Conservation (phyloP, 2,113 vertebrate genomes). For the Passer montanus region DNA sequence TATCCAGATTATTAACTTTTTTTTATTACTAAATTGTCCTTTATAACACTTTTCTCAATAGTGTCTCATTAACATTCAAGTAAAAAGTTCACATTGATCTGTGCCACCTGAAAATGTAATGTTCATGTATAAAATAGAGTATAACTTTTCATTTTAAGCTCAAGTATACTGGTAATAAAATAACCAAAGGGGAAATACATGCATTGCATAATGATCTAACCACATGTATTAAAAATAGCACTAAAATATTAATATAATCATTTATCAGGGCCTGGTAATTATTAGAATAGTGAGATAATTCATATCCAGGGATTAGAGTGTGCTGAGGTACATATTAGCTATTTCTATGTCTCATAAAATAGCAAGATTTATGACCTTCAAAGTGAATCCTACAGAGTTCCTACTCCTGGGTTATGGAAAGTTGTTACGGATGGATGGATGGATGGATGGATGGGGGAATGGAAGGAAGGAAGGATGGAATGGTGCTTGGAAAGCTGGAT, state of each 20-base stretch:
- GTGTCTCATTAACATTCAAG: background rate
- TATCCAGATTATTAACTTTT: constrained; percentile 3
- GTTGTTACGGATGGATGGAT: background rate
- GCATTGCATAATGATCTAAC: background rate
- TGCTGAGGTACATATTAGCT: background rate
- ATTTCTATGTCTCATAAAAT: background rate
- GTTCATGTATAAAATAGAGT: background rate
- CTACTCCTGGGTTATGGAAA: background rate
- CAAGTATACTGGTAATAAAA: background rate
- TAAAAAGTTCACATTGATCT: constrained; percentile 11
- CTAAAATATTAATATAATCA: background rate
- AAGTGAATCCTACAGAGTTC: background rate
- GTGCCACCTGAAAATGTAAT: background rate
- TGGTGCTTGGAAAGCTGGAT: background rate
- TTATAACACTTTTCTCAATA: background rate
- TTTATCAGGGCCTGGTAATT: background rate
- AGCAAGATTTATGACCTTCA: background rate
- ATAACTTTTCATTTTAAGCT: constrained; percentile 19
- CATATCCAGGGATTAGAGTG: background rate
- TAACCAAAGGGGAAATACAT: background rate
- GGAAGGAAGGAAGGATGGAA: background rate
- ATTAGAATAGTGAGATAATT: background rate
- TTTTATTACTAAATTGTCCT: background rate
- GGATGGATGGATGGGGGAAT: background rate
- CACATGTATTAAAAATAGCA: constrained; percentile 7